These are phyloP conservation scores for Axea sp. DNA, from an alignment of 2,888 invertebrate genomes.

Conservation along the genomic window DNA sequence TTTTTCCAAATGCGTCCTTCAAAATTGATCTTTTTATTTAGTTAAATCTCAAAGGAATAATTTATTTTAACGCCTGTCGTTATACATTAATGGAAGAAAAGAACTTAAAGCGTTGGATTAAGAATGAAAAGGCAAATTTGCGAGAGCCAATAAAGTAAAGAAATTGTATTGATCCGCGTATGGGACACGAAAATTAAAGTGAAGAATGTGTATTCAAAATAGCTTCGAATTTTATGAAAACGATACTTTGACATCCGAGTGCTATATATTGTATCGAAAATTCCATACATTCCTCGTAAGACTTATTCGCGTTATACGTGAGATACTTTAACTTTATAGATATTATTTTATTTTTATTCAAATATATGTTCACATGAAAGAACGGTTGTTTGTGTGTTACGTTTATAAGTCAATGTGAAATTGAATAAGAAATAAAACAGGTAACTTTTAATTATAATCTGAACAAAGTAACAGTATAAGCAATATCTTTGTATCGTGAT, in stretches of 20 bases:
- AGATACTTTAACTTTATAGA: too few species aligned
- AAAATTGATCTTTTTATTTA: conserved; percentile 17
- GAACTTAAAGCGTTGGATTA: conserved; percentile 1
- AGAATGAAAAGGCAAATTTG: background rate
- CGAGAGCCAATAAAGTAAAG: background rate
- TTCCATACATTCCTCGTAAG: conserved; percentile 19
- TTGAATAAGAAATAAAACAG: too few species aligned
- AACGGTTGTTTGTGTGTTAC: too few species aligned
- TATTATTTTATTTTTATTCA: too few species aligned
- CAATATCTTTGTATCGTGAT: too few species aligned
- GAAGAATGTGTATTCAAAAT: conserved; percentile 15
- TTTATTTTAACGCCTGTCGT: conserved; percentile 11
- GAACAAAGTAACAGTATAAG: too few species aligned
- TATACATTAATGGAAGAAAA: conserved; percentile 1
- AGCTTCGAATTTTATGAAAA: conserved; percentile 5
- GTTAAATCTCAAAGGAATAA: conserved; percentile 6
- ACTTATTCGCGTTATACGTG: background rate
- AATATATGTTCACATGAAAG: too few species aligned
- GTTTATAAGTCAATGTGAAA: too few species aligned
- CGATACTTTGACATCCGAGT: conserved; percentile 7
- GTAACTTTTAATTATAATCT: too few species aligned
- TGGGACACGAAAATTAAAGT: background rate
- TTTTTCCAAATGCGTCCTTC: conserved; percentile 14
- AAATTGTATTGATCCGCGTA: background rate
- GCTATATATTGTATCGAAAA: conserved; percentile 9